Evolutionary conservation across 2,888 invertebrate species (phyloP).

Genomic region (Lepidochrysops patricia): DNA sequence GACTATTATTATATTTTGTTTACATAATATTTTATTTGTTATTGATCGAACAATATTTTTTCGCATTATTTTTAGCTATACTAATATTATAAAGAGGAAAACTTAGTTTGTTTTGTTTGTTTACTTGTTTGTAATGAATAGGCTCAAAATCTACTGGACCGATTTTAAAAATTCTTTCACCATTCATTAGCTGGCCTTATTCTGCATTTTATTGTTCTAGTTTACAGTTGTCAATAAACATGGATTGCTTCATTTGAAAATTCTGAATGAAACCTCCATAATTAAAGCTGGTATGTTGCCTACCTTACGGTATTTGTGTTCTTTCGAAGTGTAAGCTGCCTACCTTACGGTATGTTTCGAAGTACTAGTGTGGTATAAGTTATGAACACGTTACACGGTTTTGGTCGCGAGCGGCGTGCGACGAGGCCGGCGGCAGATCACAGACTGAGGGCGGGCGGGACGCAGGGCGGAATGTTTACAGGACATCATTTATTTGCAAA

Average conservation of each 20-base stretch:
- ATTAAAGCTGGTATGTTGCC: not conserved
- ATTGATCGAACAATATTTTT: too few species aligned
- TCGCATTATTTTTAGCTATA: too few species aligned
- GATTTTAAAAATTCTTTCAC: too few species aligned
- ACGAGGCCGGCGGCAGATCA: slow-evolving; percentile 36
- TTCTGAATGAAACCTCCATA: not conserved
- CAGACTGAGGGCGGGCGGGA: slow-evolving; percentile 52
- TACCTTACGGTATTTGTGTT: not conserved
- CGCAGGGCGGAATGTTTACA: slow-evolving; percentile 25
- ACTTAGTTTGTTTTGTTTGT: too few species aligned
- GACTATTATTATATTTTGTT: too few species aligned
- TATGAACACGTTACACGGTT: slow-evolving; percentile 30
- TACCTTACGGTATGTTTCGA: not conserved
- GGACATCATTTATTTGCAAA: slow-evolving; percentile 20
- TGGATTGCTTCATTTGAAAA: not conserved
- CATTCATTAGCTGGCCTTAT: slow-evolving; percentile 2
- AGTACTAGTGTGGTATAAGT: not conserved
- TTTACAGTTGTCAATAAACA: not conserved
- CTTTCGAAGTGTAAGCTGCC: not conserved
- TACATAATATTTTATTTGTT: too few species aligned
- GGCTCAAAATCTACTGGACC: too few species aligned
- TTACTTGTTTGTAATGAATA: too few species aligned
- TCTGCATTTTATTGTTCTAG: slow-evolving; percentile 1
- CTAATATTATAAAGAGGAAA: too few species aligned
- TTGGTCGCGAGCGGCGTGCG: slow-evolving; percentile 51